These are phyloP conservation scores for Pteronura brasiliensis DNA, from an alignment of 2,113 vertebrate species.

Conservation along the genomic window DNA sequence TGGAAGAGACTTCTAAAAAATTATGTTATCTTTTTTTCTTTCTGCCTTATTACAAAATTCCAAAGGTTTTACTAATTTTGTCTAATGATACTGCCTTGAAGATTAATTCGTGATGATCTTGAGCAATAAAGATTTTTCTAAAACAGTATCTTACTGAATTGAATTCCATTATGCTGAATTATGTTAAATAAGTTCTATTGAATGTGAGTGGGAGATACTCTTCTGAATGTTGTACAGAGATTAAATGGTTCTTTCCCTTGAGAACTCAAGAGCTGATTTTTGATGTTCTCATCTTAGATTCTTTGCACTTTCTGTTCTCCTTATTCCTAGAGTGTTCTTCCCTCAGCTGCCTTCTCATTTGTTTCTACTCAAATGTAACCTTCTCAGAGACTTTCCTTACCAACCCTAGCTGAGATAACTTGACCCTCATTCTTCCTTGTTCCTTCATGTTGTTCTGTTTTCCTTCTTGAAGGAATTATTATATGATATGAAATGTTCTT, in stretches of 20 bases:
- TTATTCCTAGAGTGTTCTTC: background rate
- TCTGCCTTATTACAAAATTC: background rate
- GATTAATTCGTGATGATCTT: constrained; percentile 8
- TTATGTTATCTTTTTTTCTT: background rate
- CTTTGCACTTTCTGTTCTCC: background rate
- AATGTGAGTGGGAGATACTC: background rate
- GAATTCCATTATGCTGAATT: background rate
- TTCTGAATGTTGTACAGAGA: background rate
- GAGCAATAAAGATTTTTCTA: background rate
- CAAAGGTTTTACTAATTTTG: background rate
- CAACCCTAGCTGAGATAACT: background rate
- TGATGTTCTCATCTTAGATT: background rate
- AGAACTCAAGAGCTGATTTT: background rate
- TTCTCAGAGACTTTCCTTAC: background rate
- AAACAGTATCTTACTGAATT: background rate
- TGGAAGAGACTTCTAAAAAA: background rate
- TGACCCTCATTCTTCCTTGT: background rate
- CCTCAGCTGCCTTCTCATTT: background rate
- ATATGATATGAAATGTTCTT: background rate
- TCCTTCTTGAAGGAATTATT: background rate
- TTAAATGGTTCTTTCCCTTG: background rate
- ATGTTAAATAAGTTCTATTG: background rate
- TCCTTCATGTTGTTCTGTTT: background rate
- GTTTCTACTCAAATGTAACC: background rate
- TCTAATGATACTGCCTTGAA: background rate